Evolutionary conservation across 2,888 invertebrate species (phyloP), one percentile per base, ranked within the genome.

Genomic region (Rhabditoides inermis): DNA sequence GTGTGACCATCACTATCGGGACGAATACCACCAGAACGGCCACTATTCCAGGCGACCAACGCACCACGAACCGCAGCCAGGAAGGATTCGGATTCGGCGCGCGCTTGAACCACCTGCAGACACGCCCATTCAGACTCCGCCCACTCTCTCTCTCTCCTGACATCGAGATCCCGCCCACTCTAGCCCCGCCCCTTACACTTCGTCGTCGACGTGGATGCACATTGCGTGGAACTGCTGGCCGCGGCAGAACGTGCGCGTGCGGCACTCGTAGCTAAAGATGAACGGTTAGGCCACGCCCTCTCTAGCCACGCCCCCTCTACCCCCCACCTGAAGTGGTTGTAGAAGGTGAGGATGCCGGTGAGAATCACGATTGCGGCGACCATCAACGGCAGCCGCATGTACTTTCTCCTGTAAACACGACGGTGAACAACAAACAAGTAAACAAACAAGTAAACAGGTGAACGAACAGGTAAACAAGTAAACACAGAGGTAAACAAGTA

Each of bases 41-140:
- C 36, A 57, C 55, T 45, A 72, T 55, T 44, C 60, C 54, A 1
- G 65, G 65, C 2, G 55, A 55, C 46, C 55, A 58, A n/a, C 59
- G 39, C 3, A 60, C 60, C 27, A 65, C 65, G 35, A 26, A 10
- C 5, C 46, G 41, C 7, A 58, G 18, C 20, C 50, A 27, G 2
- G 22, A 32, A 2, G 63, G 52, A 49, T 65, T 60, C 7, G 67
- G 59, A 49, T 70, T 70, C n/a, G 56, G 50, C 35, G 55, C 58
- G 47, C 65, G 68, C 15, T 64, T 61, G 25, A 70, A 68, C 72
- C 72, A 72, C 23, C 70, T 61, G n/a, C n/a, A n/a, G n/a, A n/a
- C n/a, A n/a, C n/a, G n/a, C n/a, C n/a, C n/a, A n/a, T n/a, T n/a
- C n/a, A n/a, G n/a, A n/a, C n/a, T n/a, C n/a, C n/a, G n/a, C n/a